phyloP scores from a whole-genome alignment of 2,113 vertebrate genomes.

The Myocastor coypus region DNA sequence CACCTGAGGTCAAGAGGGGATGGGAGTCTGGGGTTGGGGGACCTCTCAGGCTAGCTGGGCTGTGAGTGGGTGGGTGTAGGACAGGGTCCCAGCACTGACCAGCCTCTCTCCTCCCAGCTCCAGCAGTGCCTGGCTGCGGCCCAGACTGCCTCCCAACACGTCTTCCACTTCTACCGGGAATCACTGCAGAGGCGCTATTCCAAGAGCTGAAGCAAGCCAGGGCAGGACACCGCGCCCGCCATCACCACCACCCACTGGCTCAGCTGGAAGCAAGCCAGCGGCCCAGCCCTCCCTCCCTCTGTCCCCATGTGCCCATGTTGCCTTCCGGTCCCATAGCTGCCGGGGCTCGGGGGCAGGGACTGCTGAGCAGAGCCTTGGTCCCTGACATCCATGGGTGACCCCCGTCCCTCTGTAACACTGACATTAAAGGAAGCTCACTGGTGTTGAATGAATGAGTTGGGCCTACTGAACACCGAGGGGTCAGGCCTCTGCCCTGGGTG shows the following conservation, averaged over 20 bases:
- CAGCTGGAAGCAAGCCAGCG: background rate
- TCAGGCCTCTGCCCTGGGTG: background rate
- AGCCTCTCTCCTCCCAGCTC: conserved; percentile 84
- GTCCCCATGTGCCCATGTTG: background rate
- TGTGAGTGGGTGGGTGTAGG: rapidly evolving
- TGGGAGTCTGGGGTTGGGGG: background rate
- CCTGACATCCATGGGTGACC: background rate
- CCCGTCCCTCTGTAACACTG: background rate
- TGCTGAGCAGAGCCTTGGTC: background rate
- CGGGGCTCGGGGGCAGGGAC: background rate
- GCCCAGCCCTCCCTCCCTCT: background rate
- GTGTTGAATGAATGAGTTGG: background rate
- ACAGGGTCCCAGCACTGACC: background rate
- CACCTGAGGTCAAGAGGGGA: background rate
- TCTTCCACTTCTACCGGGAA: conserved; percentile 95
- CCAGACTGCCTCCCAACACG: conserved; percentile 88
- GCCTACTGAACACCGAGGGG: background rate
- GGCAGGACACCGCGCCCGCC: background rate
- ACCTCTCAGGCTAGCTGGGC: background rate
- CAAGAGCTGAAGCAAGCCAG: conserved; percentile 85
- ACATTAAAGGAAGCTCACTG: background rate
- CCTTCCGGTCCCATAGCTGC: background rate
- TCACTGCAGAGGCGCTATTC: conserved; percentile 91
- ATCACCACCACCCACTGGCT: background rate
- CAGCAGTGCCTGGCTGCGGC: conserved; percentile 93